These are phyloP conservation scores for Falco rusticolus DNA, from an alignment of 2,797 vertebrate genomes.

Conservation along the genomic window DNA sequence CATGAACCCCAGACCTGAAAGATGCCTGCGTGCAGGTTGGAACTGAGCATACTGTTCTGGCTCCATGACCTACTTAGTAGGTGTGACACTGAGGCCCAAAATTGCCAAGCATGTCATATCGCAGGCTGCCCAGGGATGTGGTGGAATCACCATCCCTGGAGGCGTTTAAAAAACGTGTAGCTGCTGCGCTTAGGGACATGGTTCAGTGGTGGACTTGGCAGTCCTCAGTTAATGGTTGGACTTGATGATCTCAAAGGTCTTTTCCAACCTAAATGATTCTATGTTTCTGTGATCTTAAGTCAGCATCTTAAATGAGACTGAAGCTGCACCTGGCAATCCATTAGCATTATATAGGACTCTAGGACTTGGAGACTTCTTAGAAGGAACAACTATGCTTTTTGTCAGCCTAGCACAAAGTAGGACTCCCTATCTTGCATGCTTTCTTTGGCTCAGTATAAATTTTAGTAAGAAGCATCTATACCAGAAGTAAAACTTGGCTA, in stretches of 20 bases:
- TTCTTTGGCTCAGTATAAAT: neutral
- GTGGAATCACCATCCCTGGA: too few relatives aligned
- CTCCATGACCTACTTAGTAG: neutral
- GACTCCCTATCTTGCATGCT: neutral
- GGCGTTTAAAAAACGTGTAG: too few relatives aligned
- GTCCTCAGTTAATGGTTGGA: too few relatives aligned
- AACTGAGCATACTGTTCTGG: neutral
- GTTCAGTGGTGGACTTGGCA: too few relatives aligned
- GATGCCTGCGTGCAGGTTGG: neutral
- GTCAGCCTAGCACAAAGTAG: neutral
- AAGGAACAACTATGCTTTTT: neutral
- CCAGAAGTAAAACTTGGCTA: neutral
- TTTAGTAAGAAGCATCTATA: neutral
- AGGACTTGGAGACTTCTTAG: neutral
- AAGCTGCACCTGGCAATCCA: neutral
- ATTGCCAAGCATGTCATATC: neutral
- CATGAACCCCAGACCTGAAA: rapidly evolving
- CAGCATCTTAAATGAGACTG: neutral
- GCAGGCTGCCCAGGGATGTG: too few relatives aligned
- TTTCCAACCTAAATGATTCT: too few relatives aligned
- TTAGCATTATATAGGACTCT: neutral
- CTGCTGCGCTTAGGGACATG: too few relatives aligned
- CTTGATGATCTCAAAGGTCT: too few relatives aligned
- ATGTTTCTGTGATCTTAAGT: neutral
- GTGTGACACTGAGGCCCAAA: neutral